phyloP scores from a whole-genome alignment of 2,888 invertebrate species.

The Ceraclea dissimilis region DNA sequence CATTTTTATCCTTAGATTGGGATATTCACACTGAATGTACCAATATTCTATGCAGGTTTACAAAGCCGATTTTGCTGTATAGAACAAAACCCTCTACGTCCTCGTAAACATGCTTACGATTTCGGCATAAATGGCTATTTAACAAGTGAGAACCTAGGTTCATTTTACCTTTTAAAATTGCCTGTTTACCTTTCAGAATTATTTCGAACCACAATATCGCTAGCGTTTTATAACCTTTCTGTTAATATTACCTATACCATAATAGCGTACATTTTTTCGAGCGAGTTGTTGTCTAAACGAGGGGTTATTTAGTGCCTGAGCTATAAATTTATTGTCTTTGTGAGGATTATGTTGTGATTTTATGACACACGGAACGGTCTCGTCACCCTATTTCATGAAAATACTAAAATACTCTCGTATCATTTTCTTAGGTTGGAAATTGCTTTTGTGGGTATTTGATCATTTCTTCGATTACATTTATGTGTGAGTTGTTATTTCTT shows the following conservation, averaged over 20 bases:
- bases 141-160: too few species aligned
- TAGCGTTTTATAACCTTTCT: too few species aligned
- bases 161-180: too few species aligned
- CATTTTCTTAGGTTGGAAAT: neutral
- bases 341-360: constrained; percentile 1
- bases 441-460: neutral
- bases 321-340: neutral
- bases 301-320: neutral
- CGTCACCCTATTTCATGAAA: neutral
- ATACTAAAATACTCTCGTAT: neutral
- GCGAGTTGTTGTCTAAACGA: neutral
- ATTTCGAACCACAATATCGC: too few species aligned
- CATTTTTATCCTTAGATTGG: too few species aligned
- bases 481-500: neutral
- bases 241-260: neutral
- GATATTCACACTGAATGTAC: too few species aligned
- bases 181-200: too few species aligned
- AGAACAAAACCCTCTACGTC: too few species aligned
- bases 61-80: too few species aligned
- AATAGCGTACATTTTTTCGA: neutral
- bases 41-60: too few species aligned
- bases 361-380: neutral
- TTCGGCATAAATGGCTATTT: too few species aligned
- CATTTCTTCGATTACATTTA: neutral
- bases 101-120: too few species aligned